Evolutionary conservation across 2,888 invertebrate species (phyloP).

Genomic region (Hyppa rectilinea): DNA sequence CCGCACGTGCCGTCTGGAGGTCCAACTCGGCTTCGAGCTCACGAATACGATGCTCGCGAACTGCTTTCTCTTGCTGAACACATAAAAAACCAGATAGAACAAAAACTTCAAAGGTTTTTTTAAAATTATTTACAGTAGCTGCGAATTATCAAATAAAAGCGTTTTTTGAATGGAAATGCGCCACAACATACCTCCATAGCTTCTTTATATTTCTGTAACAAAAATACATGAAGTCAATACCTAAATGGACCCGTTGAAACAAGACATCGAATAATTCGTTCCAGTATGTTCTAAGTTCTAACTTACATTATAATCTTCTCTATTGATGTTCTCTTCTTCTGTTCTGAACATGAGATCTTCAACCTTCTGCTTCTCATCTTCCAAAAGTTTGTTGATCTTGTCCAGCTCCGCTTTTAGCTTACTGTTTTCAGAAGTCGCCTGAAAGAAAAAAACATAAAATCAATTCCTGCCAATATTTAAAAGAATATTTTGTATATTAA

Average conservation of each 20-base stretch:
- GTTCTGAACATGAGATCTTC: conserved; percentile 97
- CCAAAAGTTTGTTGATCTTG: conserved; percentile 92
- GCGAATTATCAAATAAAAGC: not conserved
- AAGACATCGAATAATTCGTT: not conserved
- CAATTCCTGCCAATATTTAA: not conserved
- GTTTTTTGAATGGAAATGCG: no score
- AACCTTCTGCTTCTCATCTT: conserved; percentile 95
- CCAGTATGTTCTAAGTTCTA: not conserved
- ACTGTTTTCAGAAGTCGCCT: conserved; percentile 89
- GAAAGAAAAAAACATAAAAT: conserved; percentile 51
- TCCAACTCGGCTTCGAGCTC: conserved; percentile 84
- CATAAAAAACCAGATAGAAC: not conserved
- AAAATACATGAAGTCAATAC: conserved; percentile 35
- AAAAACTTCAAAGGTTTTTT: not conserved
- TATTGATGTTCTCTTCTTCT: conserved; percentile 97
- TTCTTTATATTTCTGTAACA: conserved; percentile 88
- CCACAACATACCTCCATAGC: conserved; percentile 84
- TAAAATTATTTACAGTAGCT: no score
- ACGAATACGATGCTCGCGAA: conserved; percentile 89
- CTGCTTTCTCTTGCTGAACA: conserved; percentile 81
- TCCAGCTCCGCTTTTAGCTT: conserved; percentile 91
- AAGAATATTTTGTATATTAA: no score
- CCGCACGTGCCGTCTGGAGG: conserved; percentile 81
- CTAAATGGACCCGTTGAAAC: not conserved
- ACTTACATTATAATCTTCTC: conserved; percentile 96